These are phyloP conservation scores for Conus ventricosus DNA, from an alignment of 1,140 invertebrate genomes.

Conservation along the genomic window DNA sequence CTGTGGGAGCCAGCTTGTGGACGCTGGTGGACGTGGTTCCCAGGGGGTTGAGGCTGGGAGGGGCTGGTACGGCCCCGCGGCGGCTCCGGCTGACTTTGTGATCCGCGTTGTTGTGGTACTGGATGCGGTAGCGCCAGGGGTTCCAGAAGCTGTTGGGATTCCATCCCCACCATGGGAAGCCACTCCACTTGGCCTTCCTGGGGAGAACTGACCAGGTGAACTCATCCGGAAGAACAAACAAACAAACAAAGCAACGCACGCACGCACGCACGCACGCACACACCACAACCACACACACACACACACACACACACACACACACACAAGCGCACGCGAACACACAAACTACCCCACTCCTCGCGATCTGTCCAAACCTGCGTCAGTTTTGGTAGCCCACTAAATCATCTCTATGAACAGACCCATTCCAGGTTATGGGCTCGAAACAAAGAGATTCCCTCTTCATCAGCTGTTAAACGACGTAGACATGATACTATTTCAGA, in stretches of 20 bases:
- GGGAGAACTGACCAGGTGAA: background rate
- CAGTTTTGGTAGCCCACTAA: too few species aligned
- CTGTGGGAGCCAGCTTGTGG: background rate
- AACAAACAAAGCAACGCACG: background rate
- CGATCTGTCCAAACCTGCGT: too few species aligned
- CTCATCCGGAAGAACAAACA: background rate
- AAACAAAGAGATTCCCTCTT: too few species aligned
- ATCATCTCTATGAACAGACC: too few species aligned
- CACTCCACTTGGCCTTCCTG: background rate
- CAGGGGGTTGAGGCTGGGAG: background rate
- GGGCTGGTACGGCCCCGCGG: background rate
- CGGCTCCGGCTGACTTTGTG: background rate
- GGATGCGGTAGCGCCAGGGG: constrained; percentile 20
- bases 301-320: too few species aligned
- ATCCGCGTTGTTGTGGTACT: constrained; percentile 3
- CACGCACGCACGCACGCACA: background rate
- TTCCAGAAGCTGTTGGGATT: constrained; percentile 18
- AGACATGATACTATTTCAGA: too few species aligned
- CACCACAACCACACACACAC: background rate
- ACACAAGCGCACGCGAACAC: too few species aligned
- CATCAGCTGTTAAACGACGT: too few species aligned
- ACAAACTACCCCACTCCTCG: too few species aligned
- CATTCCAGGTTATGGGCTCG: too few species aligned
- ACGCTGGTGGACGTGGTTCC: background rate
- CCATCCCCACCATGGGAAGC: constrained; percentile 9